These are phyloP conservation scores for Cheilosia vernalis DNA, from an alignment of 2,888 invertebrate genomes.

Conservation along the genomic window DNA sequence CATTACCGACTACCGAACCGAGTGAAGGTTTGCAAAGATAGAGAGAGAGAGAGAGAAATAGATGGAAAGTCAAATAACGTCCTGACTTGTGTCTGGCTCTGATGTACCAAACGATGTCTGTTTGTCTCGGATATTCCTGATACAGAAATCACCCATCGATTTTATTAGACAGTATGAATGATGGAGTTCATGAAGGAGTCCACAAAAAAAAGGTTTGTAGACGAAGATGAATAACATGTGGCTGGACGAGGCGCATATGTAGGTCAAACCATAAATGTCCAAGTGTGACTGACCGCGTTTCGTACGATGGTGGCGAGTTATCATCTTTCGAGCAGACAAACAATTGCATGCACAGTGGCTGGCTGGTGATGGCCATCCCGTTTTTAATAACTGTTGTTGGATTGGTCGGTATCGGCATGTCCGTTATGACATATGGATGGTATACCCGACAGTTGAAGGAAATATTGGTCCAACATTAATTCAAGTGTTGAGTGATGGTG, in stretches of 20 bases:
- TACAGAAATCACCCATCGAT: constrained; percentile 42
- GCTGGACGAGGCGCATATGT: constrained; percentile 14
- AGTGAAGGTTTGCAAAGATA: not conserved
- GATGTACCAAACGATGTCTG: constrained; percentile 2
- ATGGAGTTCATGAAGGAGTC: not conserved
- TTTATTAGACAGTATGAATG: constrained; percentile 44
- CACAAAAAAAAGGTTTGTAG: not conserved
- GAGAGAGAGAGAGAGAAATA: not conserved
- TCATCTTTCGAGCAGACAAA: constrained; percentile 52
- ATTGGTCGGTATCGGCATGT: not conserved
- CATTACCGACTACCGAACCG: not conserved
- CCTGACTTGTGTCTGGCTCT: not conserved
- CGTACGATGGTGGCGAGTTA: constrained; percentile 49
- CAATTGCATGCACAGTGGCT: constrained; percentile 8
- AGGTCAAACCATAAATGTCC: constrained; percentile 46
- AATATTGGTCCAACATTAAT: constrained; percentile 31
- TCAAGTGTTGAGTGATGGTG: constrained; percentile 18
- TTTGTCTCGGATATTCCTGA: constrained; percentile 18
- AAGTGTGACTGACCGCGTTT: constrained; percentile 34
- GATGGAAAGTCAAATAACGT: not conserved
- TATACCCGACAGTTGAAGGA: constrained; percentile 4
- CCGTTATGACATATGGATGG: not conserved
- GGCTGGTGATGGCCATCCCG: not conserved
- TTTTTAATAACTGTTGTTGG: constrained; percentile 11
- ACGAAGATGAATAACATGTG: constrained; percentile 59